Evolutionary conservation across 2,888 invertebrate genomes (phyloP), one percentile per base, ranked within the genome.

Genomic region (Sepiola atlantica): DNA sequence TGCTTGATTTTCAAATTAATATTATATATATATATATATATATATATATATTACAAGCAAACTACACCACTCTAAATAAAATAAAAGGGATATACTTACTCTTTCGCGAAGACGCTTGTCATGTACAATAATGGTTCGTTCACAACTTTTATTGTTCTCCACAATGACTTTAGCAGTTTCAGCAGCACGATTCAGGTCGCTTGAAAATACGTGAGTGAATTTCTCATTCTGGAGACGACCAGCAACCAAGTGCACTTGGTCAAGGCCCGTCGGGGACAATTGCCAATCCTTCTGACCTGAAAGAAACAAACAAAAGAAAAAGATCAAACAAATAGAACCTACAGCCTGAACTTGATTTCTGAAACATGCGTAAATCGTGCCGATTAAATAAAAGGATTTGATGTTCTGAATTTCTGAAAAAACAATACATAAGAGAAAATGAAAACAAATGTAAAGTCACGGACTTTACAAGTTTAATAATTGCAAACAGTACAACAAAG

Each of bases 191-290:
- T 95, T 95, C 55, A 97, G 95, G 95, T 97, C 97, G 95, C 97
- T 97, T 61, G 96, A 95, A 94, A 96, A 97, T 57, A 96, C 95
- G 94, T 97, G 97, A 35, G 97, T 96, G 95, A 96, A 97, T 35
- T 94, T 94, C 55, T 97, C 96, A 95, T 96, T 95, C 94, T 96
- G 95, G 21, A 97, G 95, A 35, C 97, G 94, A 16, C 94, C 92
- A n/a, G 96, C 97, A 24, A 96, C 96, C 90, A 97, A 95, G 92
- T 95, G 94, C 0, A 97, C 97, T 94, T 97, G 97, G 91, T 95
- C 94, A 28, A 95, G 94, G 35, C 97, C 97, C n/a, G 95, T 95
- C 28, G 95, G 95, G 55, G 97, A 97, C 94, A 97, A 94, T 0
- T 96, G 96, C 57, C 96, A 95, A 94, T 97, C 96, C 55, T 95